Conservation (phyloP, 35 echinoderm and acorn worm genomes). For the Apostichopus japonicus region DNA sequence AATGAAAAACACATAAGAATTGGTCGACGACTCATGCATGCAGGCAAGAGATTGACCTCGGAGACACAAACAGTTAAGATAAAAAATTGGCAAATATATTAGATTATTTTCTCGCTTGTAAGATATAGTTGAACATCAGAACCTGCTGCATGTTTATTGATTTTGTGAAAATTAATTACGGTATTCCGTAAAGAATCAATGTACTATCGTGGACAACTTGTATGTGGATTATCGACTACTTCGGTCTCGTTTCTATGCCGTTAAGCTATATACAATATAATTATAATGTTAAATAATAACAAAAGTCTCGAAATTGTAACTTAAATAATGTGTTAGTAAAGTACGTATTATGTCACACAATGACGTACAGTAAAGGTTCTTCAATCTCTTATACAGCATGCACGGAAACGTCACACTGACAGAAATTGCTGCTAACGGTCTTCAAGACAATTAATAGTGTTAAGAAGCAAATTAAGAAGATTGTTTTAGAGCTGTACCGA, state of each 20-base stretch:
- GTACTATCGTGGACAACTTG: background rate
- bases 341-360: too few species aligned
- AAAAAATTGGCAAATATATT: background rate
- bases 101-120: background rate
- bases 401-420: too few species aligned
- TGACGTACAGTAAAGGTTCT: too few species aligned
- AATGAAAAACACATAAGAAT: too few species aligned
- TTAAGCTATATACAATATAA: background rate
- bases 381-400: too few species aligned
- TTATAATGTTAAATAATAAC: background rate
- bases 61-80: background rate
- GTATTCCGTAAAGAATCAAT: slow-evolving; percentile 27
- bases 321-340: background rate
- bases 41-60: background rate
- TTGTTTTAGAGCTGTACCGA: too few species aligned
- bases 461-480: too few species aligned
- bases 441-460: too few species aligned
- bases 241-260: background rate
- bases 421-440: too few species aligned
- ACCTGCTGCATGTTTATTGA: slow-evolving; percentile 1
- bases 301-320: background rate
- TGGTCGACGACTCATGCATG: too few species aligned
- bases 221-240: background rate
- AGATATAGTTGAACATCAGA: background rate
- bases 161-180: slow-evolving; percentile 27